Base-by-base conservation (phyloP, 2,113 vertebrate species). In the Ageneiosus marmoratus region DNA sequence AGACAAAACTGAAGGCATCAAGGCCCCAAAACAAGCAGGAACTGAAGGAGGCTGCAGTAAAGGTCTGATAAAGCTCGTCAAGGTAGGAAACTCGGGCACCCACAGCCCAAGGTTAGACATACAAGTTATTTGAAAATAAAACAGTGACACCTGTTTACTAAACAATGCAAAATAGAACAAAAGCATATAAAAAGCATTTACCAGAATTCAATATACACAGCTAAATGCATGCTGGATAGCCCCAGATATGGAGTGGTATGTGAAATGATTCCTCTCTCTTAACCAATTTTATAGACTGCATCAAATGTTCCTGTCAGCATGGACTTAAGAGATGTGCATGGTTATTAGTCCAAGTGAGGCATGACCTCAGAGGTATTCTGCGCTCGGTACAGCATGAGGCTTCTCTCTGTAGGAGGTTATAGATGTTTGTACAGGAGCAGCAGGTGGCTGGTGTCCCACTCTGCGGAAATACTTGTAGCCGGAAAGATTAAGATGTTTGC, bases 401-500 rank as follows among this genome's bases (percentile, higher is more conserved):
- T 34, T 62, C 20, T 63, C 63, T 69, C 48, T 24, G 63, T 53
- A 41, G 70, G 44, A 58, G 55, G 51, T 70, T 79, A 56, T 84
- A 65, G 82, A 84, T 72, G 83, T 50, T 51, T 76, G 76, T 79
- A 37, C 65, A 84, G 67, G 41, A 84, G 67, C 83, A 79, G 83
- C 83, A 84, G 83, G 83, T 84, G 83, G 76, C 83, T 84, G 83
- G 44, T 84, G 83, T 84, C 83, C 77, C 67, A 69, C 82, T 77
- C 82, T 83, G 75, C 65, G 82, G 82, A 78, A 84, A 84, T 72
- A 65, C 74, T 79, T 78, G 63, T 70, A 84, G 83, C 83, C 77
- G 83, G 83, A 84, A 84, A 84, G 83, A 84, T 84, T 84, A 84
- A 84, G 77, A 79, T 84, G 83, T 84, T 84, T 84, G 82, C 70